Percentiles rank a stretch among this genome's conserved stretches.
phyloP scores from a whole-genome alignment of 2,113 vertebrate species.

The Irena cyanogastra region DNA sequence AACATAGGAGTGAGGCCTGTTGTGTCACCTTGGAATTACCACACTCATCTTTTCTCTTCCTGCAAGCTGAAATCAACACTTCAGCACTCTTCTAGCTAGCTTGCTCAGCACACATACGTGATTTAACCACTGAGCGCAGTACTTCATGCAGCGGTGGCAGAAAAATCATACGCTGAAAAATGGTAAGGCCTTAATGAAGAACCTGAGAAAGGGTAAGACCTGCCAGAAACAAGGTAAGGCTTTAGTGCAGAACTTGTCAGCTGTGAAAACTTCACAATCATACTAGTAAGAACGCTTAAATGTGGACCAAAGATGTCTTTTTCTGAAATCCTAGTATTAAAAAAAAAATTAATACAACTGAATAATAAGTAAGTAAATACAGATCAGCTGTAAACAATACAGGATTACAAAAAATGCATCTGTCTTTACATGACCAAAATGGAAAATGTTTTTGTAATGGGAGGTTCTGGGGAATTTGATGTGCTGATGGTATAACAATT shows the following conservation, averaged over 20 bases:
- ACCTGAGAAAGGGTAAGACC: not conserved
- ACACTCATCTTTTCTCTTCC: not conserved
- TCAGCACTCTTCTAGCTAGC: not conserved
- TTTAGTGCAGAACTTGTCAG: not conserved
- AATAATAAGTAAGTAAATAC: not conserved
- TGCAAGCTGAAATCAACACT: not conserved
- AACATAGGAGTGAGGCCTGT: not conserved
- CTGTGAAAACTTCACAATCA: not conserved
- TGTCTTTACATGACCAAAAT: not conserved
- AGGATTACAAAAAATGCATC: not conserved
- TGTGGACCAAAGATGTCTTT: not conserved
- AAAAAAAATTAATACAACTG: not conserved
- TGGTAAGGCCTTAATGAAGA: not conserved
- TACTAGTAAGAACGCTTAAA: not conserved
- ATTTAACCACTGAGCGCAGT: not conserved
- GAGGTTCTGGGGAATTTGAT: not conserved
- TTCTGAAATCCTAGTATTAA: not conserved
- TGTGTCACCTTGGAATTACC: not conserved
- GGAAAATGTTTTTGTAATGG: fast-evolving
- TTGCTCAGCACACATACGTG: not conserved
- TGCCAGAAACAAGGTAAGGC: not conserved
- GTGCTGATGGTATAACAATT: not conserved
- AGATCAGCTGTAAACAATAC: not conserved
- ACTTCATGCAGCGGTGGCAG: not conserved
- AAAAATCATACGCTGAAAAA: not conserved